Evolutionary conservation across 2,113 vertebrate genomes (phyloP).

Genomic region (Cyprinus carpio): DNA sequence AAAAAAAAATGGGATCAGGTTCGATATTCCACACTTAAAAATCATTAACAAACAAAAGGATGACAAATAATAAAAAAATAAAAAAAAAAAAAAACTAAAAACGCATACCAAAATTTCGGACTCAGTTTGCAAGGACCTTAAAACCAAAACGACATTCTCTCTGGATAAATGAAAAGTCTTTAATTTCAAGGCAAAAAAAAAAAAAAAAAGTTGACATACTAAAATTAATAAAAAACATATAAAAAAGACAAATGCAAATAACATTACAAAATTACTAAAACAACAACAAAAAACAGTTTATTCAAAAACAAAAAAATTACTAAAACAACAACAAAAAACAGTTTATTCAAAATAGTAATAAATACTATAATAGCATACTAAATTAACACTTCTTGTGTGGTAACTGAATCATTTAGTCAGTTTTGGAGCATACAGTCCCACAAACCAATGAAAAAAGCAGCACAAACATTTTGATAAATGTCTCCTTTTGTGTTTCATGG

Average conservation of each 20-base stretch:
- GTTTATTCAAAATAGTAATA: not conserved
- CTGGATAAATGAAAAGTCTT: not conserved
- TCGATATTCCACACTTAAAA: too few relatives aligned
- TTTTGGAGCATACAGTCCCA: not conserved
- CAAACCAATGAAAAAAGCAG: not conserved
- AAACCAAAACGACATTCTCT: not conserved
- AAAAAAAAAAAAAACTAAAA: too few relatives aligned
- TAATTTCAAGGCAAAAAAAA: not conserved
- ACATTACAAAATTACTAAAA: not conserved
- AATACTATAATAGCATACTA: not conserved
- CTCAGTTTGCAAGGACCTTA: not conserved
- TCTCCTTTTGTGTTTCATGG: not conserved
- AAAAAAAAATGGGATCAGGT: too few relatives aligned
- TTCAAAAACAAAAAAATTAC: not conserved
- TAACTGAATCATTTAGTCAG: not conserved
- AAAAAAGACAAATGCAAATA: not conserved
- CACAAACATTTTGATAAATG: not conserved
- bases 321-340: not conserved
- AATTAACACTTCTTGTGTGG: not conserved
- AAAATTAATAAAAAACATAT: not conserved
- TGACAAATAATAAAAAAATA: too few relatives aligned
- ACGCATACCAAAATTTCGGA: too few relatives aligned
- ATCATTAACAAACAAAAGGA: too few relatives aligned
- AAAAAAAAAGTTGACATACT: not conserved
- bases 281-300: not conserved